phyloP scores from a whole-genome alignment of 2,113 vertebrate genomes.

The Paradoxurus hermaphroditus region DNA sequence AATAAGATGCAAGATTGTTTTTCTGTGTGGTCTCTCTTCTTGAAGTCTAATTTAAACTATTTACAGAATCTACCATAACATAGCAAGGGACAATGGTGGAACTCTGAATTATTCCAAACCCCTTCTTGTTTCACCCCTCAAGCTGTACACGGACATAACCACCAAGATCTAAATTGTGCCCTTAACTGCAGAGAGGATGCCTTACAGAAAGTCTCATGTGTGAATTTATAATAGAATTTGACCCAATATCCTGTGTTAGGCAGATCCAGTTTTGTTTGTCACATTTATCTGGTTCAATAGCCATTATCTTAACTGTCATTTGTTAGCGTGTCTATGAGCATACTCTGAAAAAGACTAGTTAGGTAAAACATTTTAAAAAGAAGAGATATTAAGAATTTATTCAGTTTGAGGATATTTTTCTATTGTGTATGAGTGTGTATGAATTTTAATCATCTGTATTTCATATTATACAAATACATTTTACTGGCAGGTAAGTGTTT shows the following conservation, averaged over 20 bases:
- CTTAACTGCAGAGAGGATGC: neutral
- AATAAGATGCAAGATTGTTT: conserved; percentile 29
- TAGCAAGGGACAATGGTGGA: neutral
- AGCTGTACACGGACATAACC: neutral
- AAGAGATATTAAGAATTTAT: neutral
- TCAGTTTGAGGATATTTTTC: neutral
- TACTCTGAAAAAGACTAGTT: neutral
- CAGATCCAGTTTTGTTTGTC: neutral
- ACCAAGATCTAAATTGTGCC: neutral
- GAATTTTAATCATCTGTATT: neutral
- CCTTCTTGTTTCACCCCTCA: neutral
- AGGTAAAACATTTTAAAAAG: conserved; percentile 16
- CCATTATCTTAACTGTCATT: neutral
- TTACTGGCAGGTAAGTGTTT: neutral
- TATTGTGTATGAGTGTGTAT: neutral
- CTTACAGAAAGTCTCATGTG: neutral
- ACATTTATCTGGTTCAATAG: conserved; percentile 9
- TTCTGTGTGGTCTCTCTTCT: conserved; percentile 50
- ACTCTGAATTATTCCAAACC: neutral
- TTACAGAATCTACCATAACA: conserved; percentile 12
- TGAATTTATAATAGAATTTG: neutral
- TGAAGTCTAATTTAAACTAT: conserved; percentile 20
- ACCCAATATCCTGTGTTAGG: neutral
- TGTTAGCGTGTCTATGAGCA: neutral
- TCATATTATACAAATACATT: neutral